Evolutionary conservation across 2,797 vertebrate species (phyloP).

Genomic region (Nasua narica): DNA sequence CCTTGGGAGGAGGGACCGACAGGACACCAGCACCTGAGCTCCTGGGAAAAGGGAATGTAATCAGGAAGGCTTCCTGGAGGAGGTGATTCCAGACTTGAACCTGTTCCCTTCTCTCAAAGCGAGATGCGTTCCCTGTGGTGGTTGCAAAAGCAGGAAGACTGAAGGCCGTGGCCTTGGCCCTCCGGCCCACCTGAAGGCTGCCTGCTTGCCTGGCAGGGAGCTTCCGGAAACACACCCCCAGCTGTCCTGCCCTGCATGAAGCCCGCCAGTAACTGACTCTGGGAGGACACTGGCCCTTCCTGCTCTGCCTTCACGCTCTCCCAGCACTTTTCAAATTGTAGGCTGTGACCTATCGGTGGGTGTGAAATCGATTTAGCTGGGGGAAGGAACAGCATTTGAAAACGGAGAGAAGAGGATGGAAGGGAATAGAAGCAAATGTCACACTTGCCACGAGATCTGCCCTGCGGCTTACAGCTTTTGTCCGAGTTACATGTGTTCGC

Average conservation of each 20-base stretch:
- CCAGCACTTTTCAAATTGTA: neutral
- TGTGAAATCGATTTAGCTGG: neutral
- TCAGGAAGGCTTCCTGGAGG: slow-evolving; percentile 47
- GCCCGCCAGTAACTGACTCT: neutral
- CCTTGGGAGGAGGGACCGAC: neutral
- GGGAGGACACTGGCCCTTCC: neutral
- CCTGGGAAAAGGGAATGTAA: neutral
- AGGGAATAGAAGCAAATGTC: neutral
- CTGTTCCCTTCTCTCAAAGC: neutral
- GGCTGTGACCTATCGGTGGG: neutral
- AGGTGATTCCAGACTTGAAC: neutral
- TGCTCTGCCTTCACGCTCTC: neutral
- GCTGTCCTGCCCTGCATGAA: neutral
- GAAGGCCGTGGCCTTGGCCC: neutral
- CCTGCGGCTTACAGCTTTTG: neutral
- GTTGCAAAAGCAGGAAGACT: neutral
- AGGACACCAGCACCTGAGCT: neutral
- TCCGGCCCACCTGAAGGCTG: neutral
- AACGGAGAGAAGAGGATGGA: neutral
- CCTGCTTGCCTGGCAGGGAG: neutral
- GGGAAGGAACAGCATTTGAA: neutral
- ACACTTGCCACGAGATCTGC: neutral
- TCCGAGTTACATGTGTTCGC: neutral
- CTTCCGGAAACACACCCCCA: neutral
- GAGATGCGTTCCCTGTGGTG: neutral